phyloP scores from a whole-genome alignment of 1,140 invertebrate species.

The Diploscapter pachys region DNA sequence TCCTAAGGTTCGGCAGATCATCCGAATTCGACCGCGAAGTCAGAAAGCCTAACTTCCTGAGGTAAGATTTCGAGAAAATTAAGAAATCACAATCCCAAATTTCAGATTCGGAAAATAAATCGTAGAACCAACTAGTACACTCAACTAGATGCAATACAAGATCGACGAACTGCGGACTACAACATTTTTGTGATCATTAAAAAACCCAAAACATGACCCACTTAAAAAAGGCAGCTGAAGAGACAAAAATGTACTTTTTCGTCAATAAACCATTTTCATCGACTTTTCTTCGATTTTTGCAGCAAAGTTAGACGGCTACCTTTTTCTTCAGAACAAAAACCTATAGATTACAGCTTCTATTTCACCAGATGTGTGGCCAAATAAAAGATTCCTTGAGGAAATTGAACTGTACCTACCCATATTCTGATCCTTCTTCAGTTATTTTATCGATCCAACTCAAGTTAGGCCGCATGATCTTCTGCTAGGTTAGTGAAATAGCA shows the following conservation, averaged over 20 bases:
- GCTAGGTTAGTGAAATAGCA: no score
- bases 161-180: not conserved
- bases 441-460: constrained; percentile 7
- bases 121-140: not conserved
- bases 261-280: not conserved
- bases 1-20: constrained; percentile 44
- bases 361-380: not conserved
- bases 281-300: not conserved
- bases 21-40: constrained; percentile 37
- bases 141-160: not conserved
- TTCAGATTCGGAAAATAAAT: constrained; percentile 12
- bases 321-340: not conserved
- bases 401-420: constrained; percentile 6
- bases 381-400: no score
- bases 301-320: not conserved
- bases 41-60: constrained; percentile 36
- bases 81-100: no score
- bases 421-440: constrained; percentile 2
- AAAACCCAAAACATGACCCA: not conserved
- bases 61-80: not conserved
- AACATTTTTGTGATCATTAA: not conserved
- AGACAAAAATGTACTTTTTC: not conserved
- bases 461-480: constrained; percentile 6
- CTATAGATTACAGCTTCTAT: not conserved
- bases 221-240: not conserved